Evolutionary conservation across 1,140 invertebrate genomes (phyloP), one percentile per base, ranked within the genome.

Genomic region (Bombus terrestris): DNA sequence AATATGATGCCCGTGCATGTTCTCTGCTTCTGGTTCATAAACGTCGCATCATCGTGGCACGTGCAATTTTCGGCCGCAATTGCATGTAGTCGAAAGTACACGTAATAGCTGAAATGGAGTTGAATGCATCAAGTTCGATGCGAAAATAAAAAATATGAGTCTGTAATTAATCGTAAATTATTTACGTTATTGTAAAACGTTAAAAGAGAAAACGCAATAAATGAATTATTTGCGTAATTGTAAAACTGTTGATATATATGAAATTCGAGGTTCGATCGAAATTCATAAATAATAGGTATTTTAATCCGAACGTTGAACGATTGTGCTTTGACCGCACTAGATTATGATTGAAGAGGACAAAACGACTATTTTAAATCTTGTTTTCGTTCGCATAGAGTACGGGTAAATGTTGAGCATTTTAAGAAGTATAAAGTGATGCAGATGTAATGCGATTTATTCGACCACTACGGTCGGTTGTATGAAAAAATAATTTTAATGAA

Each of bases 1-100:
- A 78, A 82, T 82, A 74, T 53, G 53, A 41, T 62, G 37, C 83
- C 10, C 83, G 39, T 5, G 9, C 73, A 43, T 62, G 53, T 59
- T 39, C 66, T 47, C 32, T 68, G 83, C 41, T 71, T 43, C 53
- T 18, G 76, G 68, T 80, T 85, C 76, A 72, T 85, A 85, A 85
- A 85, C 68, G 76, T 85, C 83, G 64, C 41, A 53, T 53, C 18
- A 77, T 57, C 75, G 64, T 35, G 39, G 53, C 32, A 28, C 13
- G 83, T n/a, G 22, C 53, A 80, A 80, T 79, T 84, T 69, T 68
- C 64, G 15, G n/a, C n/a, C 41, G 62, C 41, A 37, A 39, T 66
- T 47, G 43, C 62, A 15, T 22, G 53, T 35, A 76, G 37, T 22
- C 25, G 53, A 47, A 85, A 72, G 32, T 35, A 41, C 39, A 18